Conservation (phyloP, 2,888 invertebrate genomes). For the Choreutis nemorana region DNA sequence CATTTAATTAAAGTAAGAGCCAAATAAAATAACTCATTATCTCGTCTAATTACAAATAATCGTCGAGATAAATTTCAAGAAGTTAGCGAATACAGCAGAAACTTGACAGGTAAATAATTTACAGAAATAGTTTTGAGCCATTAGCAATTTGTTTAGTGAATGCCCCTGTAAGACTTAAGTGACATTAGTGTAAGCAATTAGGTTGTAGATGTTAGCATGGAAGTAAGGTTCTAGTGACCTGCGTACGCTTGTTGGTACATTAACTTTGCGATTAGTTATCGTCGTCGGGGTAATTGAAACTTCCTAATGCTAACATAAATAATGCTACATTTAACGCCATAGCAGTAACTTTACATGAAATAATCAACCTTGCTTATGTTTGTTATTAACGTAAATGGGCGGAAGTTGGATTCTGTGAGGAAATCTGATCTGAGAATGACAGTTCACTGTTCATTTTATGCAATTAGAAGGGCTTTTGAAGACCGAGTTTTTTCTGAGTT, state of each 20-base stretch:
- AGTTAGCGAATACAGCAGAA: conserved; percentile 14
- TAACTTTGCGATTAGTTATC: conserved; percentile 24
- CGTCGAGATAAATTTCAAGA: too few relatives aligned
- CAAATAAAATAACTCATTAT: too few relatives aligned
- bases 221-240: conserved; percentile 11
- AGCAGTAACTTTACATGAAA: too few relatives aligned
- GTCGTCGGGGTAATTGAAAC: conserved; percentile 12
- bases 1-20: too few relatives aligned
- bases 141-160: conserved; percentile 25
- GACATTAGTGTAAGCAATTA: conserved; percentile 1
- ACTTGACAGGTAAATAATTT: conserved; percentile 22
- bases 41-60: neutral
- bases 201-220: conserved; percentile 6
- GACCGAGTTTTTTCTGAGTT: too few relatives aligned
- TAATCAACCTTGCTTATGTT: too few relatives aligned
- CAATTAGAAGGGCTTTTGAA: too few relatives aligned
- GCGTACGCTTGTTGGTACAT: conserved; percentile 17
- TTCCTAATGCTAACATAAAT: conserved; percentile 5
- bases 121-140: conserved; percentile 23
- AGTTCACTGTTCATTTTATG: too few relatives aligned
- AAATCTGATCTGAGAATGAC: too few relatives aligned
- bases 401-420: too few relatives aligned
- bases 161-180: conserved; percentile 20
- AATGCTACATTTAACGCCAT: too few relatives aligned
- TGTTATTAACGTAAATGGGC: too few relatives aligned